Conservation (phyloP, 2,113 vertebrate species). For the Semnopithecus entellus region DNA sequence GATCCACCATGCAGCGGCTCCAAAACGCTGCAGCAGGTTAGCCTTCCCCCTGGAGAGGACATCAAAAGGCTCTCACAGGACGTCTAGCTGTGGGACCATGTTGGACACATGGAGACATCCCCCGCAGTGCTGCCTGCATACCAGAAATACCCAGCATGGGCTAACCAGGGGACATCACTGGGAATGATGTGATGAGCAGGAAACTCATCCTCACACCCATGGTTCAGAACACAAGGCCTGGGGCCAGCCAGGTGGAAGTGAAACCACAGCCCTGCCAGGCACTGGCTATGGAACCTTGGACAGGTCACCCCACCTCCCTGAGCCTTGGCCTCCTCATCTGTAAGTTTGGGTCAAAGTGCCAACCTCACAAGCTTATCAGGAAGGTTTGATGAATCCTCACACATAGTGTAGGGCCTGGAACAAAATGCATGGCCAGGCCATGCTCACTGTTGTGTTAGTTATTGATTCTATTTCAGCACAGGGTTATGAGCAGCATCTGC, state of each 20-base stretch:
- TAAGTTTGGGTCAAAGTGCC: not conserved
- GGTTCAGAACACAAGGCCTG: not conserved
- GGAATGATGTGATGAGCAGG: not conserved
- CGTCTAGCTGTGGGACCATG: no score
- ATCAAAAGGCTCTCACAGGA: not conserved
- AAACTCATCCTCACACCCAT: not conserved
- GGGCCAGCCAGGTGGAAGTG: not conserved
- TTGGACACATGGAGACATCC: not conserved
- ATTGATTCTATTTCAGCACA: not conserved
- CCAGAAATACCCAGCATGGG: not conserved
- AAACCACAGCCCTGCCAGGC: not conserved
- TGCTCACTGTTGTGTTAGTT: accelerated
- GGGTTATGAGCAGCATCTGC: not conserved
- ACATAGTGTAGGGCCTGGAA: not conserved
- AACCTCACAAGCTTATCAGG: not conserved
- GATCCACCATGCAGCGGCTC: not conserved
- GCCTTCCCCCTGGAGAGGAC: not conserved
- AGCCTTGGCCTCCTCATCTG: not conserved
- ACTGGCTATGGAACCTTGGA: not conserved
- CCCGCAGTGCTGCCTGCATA: not conserved
- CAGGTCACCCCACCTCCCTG: not conserved
- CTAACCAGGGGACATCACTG: accelerated
- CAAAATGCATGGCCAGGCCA: not conserved
- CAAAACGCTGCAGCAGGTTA: not conserved
- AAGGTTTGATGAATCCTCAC: not conserved